Evolutionary conservation across 2,888 invertebrate species (phyloP), one percentile per base, ranked within the genome.

Genomic region (Dinocampus coccinellae): DNA sequence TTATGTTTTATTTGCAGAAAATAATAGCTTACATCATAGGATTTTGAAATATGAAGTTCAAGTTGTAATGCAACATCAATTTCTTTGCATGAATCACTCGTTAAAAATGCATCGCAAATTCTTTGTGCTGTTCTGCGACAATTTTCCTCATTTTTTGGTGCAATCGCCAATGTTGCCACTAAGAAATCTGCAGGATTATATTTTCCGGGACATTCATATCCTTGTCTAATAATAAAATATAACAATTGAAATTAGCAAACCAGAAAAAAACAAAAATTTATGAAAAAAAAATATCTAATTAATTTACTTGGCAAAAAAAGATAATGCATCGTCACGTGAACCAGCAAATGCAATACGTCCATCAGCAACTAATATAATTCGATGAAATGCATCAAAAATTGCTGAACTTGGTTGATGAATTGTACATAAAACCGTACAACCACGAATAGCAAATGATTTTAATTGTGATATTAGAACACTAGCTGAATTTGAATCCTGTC

Each of bases 341-440:
- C 97, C 98, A 76, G 95, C 92, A 79, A 92, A 96, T 0, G 96
- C 97, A 0, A 96, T 92, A 74, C 95, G 90, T 0, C 98, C 97
- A 82, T 97, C 96, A 24, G 96, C 94, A 74, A 98, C 89, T 53
- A 98, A 88, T 74, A 97, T 92, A 34, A 91, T 85, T 76, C 92
- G 91, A 82, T 96, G 93, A 83, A 97, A 97, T 88, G 94, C 91
- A 1, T 93, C 92, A 87, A 96, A 96, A 70, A 95, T 88, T 80
- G 96, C 95, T 0, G 95, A 95, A 3, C 95, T 95, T 0, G 98
- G 97, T 88, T 98, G 97, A 88, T 98, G 98, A 79, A 98, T 97
- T 22, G 97, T 97, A 84, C 96, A 96, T 69, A 97, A 89, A 42
- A 98, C 93, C 0, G 97, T 96, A 87, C 94, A 94, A 20, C 96